These are phyloP conservation scores for Anhinga anhinga DNA, from an alignment of 2,113 vertebrate species.

Conservation along the genomic window DNA sequence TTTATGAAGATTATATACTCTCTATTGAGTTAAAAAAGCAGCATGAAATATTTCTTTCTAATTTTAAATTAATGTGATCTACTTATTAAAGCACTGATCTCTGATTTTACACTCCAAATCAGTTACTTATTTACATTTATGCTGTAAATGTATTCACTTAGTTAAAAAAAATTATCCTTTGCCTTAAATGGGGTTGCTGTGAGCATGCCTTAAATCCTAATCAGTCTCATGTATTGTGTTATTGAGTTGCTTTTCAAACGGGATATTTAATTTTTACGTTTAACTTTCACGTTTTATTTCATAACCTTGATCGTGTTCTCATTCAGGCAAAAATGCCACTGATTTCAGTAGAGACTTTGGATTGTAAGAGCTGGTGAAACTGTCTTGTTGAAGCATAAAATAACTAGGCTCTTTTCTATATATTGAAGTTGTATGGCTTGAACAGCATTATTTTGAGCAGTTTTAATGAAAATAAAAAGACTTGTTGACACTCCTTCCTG, in stretches of 20 bases:
- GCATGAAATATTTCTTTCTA: background rate
- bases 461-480: background rate
- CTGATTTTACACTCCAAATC: background rate
- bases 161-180: background rate
- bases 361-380: background rate
- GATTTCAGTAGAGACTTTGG: background rate
- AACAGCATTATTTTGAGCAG: background rate
- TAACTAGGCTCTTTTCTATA: background rate
- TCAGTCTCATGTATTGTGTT: background rate
- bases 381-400: background rate
- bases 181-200: background rate
- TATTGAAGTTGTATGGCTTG: background rate
- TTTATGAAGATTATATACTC: background rate
- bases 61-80: background rate
- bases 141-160: background rate
- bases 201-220: background rate
- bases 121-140: background rate
- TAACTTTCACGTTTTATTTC: background rate
- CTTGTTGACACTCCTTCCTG: background rate
- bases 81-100: background rate
- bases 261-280: background rate
- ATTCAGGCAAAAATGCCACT: background rate
- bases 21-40: background rate
- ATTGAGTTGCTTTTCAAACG: background rate
- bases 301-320: background rate